Conservation (phyloP, 64 coral and sea anemone genomes). For the Pocillopora damicornis region DNA sequence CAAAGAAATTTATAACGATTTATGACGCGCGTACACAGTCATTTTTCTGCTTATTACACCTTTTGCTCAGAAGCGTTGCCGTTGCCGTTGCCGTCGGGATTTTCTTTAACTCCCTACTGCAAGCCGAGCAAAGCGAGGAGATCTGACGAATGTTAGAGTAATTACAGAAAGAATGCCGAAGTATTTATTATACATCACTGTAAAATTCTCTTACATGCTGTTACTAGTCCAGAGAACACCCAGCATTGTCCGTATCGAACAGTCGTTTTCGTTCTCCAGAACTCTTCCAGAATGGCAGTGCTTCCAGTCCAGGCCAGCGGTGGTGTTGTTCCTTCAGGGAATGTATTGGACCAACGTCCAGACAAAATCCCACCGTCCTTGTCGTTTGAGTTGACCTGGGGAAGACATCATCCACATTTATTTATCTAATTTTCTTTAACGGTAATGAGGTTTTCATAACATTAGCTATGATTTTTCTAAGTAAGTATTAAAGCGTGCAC, state of each 20-base stretch:
- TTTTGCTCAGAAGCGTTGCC: no score
- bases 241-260: slow-evolving; percentile 87
- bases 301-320: slow-evolving; percentile 70
- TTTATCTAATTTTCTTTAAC: no score
- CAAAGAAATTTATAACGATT: no score
- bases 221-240: slow-evolving; percentile 90
- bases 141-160: no score
- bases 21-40: no score
- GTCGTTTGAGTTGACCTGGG: slow-evolving; percentile 70
- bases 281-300: slow-evolving; percentile 68
- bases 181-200: not conserved
- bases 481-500: no score
- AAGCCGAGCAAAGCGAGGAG: no score
- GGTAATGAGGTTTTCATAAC: no score
- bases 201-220: slow-evolving; percentile 61
- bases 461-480: no score
- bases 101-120: no score
- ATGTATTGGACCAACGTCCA: slow-evolving; percentile 68
- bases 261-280: slow-evolving; percentile 15
- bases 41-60: no score
- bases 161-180: not conserved
- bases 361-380: slow-evolving; percentile 62
- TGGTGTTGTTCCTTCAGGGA: slow-evolving; percentile 49
- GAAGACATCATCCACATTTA: not conserved
- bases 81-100: no score